Base-by-base conservation (phyloP, 2,113 vertebrate species). In the Pachyramphus minor region DNA sequence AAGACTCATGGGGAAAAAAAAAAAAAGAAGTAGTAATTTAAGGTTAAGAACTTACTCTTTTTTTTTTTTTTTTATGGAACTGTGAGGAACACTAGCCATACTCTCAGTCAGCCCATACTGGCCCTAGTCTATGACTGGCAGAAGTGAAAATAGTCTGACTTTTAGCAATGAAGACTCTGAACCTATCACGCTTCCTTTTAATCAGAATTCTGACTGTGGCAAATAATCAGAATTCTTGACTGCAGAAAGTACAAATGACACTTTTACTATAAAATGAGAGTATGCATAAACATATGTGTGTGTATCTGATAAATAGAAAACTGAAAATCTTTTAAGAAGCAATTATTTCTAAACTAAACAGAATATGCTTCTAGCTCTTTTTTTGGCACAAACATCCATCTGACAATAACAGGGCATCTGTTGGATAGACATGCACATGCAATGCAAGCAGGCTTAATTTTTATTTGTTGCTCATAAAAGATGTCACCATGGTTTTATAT, bases 361-460 rank as follows among this genome's bases (percentile, higher is more conserved):
- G 90, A 88, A 84, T 60, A 88, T 62, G 73, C 53, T 95, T 93
- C 60, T 86, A 92, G 89, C 72, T 96, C 76, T 84, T 85, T 81
- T 90, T 91, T 76, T 94, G 82, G 94, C 87, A 93, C 82, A 93
- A 53, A 62, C 62, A 92, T 95, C 73, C 68, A 94, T 97, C 94
- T 96, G 93, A 93, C 75, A 76, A 81, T 93, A 97, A 96, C 53
- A 76, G 71, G 82, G 76, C 95, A 95, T 97, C 95, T 97, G 94
- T 94, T 96, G 90, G 74, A 93, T 95, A 90, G 91, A 91, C 4
- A 28, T 28, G 56, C 72, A 96, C 81, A 86, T 42, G 68, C 60
- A 90, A 47, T 25, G 45, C 30, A 78, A 89, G 56, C 37, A 90
- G 91, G 58, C 90, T 90, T 92, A 95, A 93, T 97, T 97, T 96